These are phyloP conservation scores for Conus betulinus DNA, from an alignment of 1,140 invertebrate species.

Conservation along the genomic window DNA sequence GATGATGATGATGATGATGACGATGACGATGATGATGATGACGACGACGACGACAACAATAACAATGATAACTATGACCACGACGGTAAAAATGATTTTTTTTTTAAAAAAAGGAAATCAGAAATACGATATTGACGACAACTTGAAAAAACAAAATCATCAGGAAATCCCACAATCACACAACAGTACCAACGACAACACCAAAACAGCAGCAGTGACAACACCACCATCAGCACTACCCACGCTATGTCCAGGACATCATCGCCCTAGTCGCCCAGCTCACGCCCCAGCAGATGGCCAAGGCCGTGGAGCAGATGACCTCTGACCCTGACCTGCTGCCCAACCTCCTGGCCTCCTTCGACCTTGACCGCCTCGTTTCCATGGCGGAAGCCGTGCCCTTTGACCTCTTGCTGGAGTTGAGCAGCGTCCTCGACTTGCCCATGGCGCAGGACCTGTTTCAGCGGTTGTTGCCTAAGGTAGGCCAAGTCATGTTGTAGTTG, in stretches of 20 bases:
- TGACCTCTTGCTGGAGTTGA: constrained; percentile 22
- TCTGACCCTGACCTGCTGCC: background rate
- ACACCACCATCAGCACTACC: background rate
- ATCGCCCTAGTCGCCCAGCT: constrained; percentile 8
- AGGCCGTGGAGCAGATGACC: constrained; percentile 3
- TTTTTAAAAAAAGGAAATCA: too few relatives aligned
- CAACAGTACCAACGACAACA: too few relatives aligned
- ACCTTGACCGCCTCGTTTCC: constrained; percentile 20
- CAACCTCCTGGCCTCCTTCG: constrained; percentile 1
- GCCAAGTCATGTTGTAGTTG: too few relatives aligned
- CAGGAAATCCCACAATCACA: too few relatives aligned
- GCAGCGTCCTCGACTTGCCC: background rate
- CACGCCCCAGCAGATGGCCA: constrained; percentile 25
- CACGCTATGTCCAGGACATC: background rate
- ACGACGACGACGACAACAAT: too few relatives aligned
- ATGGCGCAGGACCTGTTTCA: background rate
- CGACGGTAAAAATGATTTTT: too few relatives aligned
- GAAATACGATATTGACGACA: too few relatives aligned
- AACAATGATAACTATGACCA: too few relatives aligned
- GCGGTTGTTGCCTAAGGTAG: constrained; percentile 26
- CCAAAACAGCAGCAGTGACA: too few relatives aligned
- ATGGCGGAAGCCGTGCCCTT: constrained; percentile 33
- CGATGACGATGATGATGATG: too few relatives aligned
- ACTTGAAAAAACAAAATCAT: too few relatives aligned
- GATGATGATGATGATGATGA: too few relatives aligned